phyloP scores from a whole-genome alignment of 2,113 vertebrate genomes.

The Dryoscopus gambensis region DNA sequence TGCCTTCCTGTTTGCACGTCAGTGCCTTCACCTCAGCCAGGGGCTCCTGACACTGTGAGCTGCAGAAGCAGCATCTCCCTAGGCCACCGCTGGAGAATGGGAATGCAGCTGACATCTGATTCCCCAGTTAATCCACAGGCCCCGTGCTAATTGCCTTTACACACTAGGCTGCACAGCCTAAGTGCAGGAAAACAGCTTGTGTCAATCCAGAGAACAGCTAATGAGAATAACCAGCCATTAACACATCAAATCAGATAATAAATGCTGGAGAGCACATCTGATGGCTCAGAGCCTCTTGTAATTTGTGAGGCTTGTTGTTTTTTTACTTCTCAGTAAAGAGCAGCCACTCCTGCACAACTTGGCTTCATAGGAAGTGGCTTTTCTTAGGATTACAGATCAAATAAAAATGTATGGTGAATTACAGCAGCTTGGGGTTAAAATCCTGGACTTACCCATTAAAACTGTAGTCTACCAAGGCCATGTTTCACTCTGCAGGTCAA shows the following conservation, averaged over 20 bases:
- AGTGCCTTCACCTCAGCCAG: not conserved
- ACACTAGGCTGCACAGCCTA: not conserved
- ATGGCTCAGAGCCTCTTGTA: not conserved
- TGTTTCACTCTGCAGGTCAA: not conserved
- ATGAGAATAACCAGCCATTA: slow-evolving; percentile 24
- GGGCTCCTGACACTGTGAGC: not conserved
- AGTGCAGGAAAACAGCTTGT: not conserved
- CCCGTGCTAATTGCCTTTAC: not conserved
- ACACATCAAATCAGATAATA: not conserved
- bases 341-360: not conserved
- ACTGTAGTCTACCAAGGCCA: not conserved
- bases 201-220: not conserved
- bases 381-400: not conserved
- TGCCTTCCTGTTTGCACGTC: not conserved
- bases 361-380: not conserved
- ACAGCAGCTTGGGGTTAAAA: not conserved
- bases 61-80: not conserved
- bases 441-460: not conserved
- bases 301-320: not conserved
- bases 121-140: not conserved
- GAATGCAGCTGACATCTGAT: not conserved
- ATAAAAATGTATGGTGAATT: not conserved
- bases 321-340: not conserved
- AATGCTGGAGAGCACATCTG: not conserved
- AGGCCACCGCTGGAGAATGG: not conserved